Evolutionary conservation across 2,888 invertebrate genomes (phyloP), one percentile per base, ranked within the genome.

Genomic region (Zaprionus bogoriensis): DNA sequence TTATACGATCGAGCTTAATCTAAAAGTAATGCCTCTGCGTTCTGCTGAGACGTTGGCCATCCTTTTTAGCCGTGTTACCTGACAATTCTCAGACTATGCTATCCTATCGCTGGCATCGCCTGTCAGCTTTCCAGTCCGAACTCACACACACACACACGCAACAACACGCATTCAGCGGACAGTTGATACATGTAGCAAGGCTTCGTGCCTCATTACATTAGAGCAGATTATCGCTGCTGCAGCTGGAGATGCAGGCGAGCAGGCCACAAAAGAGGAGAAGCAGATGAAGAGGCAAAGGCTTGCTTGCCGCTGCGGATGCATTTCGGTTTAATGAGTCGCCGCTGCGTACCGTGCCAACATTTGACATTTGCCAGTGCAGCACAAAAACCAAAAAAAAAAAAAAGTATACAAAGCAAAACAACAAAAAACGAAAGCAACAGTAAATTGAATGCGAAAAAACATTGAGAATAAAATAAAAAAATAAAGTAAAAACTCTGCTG

Each of bases 251-350:
- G 20, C 52, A 53, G 25, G 14, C n/a, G n/a, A n/a, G n/a, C n/a
- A n/a, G n/a, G n/a, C n/a, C n/a, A n/a, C n/a, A n/a, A n/a, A n/a
- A n/a, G n/a, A n/a, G n/a, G n/a, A n/a, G n/a, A n/a, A n/a, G n/a
- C n/a, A n/a, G n/a, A n/a, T n/a, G n/a, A n/a, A n/a, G n/a, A n/a
- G n/a, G n/a, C n/a, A n/a, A n/a, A n/a, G n/a, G n/a, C n/a, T n/a
- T 42, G 32, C 39, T 19, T 23, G 10, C 53, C 38, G 72, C 67
- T 60, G 45, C 54, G 65, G 71, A 71, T 72, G 60, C 61, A 58
- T 27, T 53, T 68, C 20, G 36, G 42, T 80, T 77, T 80, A 86
- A 80, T 80, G 80, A 86, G 83, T 60, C 74, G 30, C 30, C 74
- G 30, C 30, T 30, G 71, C 79, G 66, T 70, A 50, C 69, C 72